phyloP scores from a whole-genome alignment of 2,797 vertebrate genomes.

The Tangara arthus region DNA sequence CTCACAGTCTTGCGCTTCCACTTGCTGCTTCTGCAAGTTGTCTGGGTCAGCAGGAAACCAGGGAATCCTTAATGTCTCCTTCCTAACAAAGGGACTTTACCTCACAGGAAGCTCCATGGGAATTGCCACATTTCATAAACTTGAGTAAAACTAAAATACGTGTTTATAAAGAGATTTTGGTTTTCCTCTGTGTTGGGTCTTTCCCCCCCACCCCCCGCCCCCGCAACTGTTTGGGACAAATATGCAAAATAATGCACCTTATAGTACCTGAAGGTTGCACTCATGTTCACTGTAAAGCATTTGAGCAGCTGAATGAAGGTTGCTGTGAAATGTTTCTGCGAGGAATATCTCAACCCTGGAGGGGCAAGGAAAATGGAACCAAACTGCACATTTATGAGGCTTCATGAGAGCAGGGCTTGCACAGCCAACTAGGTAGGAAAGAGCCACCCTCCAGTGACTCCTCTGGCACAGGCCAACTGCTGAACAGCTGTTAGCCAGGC shows the following conservation, averaged over 20 bases:
- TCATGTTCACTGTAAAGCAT: neutral
- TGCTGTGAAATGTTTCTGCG: neutral
- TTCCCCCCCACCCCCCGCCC: accelerated
- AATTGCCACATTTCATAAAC: neutral
- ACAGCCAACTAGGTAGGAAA: neutral
- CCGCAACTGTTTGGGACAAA: neutral
- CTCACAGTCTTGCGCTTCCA: neutral
- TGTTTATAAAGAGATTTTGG: neutral
- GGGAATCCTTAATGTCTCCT: neutral
- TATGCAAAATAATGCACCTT: neutral
- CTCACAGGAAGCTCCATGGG: neutral
- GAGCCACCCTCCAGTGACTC: neutral
- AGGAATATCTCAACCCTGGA: neutral
- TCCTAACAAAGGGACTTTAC: neutral
- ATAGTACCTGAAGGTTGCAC: neutral
- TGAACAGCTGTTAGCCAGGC: neutral
- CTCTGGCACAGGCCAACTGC: neutral
- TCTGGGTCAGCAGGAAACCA: neutral
- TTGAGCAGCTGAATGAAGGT: neutral
- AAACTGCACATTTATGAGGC: neutral
- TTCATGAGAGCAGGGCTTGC: neutral
- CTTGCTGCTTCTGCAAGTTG: neutral
- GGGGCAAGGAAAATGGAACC: neutral
- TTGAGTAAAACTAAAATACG: neutral
- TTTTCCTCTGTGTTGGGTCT: neutral